Evolutionary conservation across 2,888 invertebrate species (phyloP).

Genomic region (Agrochola macilenta): DNA sequence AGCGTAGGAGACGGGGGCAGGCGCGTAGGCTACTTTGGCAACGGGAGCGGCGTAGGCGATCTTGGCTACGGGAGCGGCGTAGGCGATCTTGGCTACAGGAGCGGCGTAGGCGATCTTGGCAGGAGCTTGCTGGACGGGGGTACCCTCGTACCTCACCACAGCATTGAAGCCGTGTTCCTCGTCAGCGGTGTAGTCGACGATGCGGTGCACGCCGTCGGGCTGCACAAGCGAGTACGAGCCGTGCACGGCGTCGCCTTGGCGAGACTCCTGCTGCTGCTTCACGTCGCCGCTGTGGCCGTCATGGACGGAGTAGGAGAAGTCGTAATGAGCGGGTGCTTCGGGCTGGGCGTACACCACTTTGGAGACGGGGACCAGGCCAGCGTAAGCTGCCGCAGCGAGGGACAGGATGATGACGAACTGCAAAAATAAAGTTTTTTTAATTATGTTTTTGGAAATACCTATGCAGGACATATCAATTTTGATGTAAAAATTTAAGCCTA

Average conservation of each 20-base stretch:
- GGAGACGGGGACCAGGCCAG: constrained; percentile 72
- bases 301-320: constrained; percentile 35
- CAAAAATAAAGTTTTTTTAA: neutral
- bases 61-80: constrained; percentile 68
- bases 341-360: constrained; percentile 81
- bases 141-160: constrained; percentile 82
- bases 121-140: constrained; percentile 54
- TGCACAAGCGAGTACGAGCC: constrained; percentile 88
- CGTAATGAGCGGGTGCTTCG: constrained; percentile 79
- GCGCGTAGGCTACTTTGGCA: constrained; percentile 59
- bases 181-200: constrained; percentile 86
- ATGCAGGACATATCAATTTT: too few relatives aligned
- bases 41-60: constrained; percentile 58
- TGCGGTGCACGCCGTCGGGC: constrained; percentile 86
- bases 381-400: constrained; percentile 76
- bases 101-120: constrained; percentile 61
- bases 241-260: constrained; percentile 84
- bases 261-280: constrained; percentile 86
- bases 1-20: constrained; percentile 70
- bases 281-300: constrained; percentile 83
- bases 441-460: neutral
- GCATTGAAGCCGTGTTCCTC: constrained; percentile 86
- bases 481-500: too few relatives aligned
- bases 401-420: constrained; percentile 80
- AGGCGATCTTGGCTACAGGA: constrained; percentile 57